A percentile compares a stretch with the other conserved stretches of the same genome.
These are phyloP conservation scores for Sinohyriopsis cumingii DNA, from an alignment of 2,888 invertebrate genomes.

Conservation along the genomic window DNA sequence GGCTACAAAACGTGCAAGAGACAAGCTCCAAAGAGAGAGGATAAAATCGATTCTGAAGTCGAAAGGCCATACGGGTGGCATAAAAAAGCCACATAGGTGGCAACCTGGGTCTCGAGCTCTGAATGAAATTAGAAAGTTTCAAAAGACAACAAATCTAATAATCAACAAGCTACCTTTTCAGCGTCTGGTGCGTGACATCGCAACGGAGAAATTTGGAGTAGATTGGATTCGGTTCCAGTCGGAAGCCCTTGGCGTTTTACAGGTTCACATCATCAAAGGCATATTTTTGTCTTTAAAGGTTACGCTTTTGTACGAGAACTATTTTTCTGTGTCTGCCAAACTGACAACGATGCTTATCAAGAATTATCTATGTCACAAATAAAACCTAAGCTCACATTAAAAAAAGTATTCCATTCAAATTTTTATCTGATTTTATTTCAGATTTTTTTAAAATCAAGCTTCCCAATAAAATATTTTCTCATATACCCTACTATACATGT, in stretches of 20 bases:
- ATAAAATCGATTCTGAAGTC: neutral
- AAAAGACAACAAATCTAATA: conserved; percentile 22
- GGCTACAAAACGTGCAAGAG: conserved; percentile 9
- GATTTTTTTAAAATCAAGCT: no score
- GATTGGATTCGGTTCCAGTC: conserved; percentile 18
- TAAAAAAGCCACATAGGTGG: conserved; percentile 16
- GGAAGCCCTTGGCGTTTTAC: conserved; percentile 22
- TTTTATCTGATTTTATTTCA: no score
- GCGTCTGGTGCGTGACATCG: conserved; percentile 21
- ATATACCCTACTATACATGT: no score
- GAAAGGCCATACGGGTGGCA: conserved; percentile 19
- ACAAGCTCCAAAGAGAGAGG: neutral
- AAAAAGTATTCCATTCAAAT: no score
- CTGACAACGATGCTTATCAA: no score
- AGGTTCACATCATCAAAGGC: conserved; percentile 8
- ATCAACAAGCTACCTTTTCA: conserved; percentile 25
- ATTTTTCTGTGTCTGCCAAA: no score
- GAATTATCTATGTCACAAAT: no score
- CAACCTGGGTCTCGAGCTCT: conserved; percentile 19
- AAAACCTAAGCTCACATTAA: no score
- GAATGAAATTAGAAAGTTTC: conserved; percentile 24
- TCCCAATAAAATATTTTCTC: no score
- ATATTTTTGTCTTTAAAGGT: no score
- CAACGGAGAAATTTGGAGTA: conserved; percentile 1
- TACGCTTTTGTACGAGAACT: no score